These are phyloP conservation scores for Caenorhabditis latens DNA, from an alignment of 1,140 invertebrate species.

Conservation along the genomic window DNA sequence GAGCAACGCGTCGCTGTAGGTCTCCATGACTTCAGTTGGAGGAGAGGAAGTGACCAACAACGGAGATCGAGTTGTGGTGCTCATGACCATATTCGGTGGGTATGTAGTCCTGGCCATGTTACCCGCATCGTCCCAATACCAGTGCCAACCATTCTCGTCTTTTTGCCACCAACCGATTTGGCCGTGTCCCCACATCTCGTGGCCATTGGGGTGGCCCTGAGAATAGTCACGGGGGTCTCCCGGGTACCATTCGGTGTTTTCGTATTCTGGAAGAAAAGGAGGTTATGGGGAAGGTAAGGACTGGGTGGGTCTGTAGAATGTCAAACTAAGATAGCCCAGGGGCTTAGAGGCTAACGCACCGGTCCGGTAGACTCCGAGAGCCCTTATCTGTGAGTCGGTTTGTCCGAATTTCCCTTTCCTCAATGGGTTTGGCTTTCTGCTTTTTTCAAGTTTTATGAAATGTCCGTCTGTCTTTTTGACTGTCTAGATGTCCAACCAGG, in stretches of 20 bases:
- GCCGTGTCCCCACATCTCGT: conserved; percentile 41
- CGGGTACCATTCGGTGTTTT: background rate
- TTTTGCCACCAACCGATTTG: conserved; percentile 53
- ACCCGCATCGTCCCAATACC: conserved; percentile 12
- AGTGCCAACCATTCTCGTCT: conserved; percentile 24
- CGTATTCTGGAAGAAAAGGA: conserved; percentile 9
- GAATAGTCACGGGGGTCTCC: conserved; percentile 37
- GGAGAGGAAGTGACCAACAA: background rate
- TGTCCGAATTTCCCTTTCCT: too few relatives aligned
- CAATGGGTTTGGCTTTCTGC: too few relatives aligned
- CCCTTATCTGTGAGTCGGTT: too few relatives aligned
- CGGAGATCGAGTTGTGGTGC: background rate
- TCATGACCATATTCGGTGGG: too few relatives aligned
- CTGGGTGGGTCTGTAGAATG: too few relatives aligned
- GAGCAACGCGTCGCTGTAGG: conserved; percentile 20
- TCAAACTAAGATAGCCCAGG: too few relatives aligned
- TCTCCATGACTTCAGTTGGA: background rate
- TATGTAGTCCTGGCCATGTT: background rate
- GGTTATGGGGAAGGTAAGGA: too few relatives aligned
- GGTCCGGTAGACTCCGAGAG: too few relatives aligned
- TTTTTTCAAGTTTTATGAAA: too few relatives aligned
- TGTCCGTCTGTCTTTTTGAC: too few relatives aligned
- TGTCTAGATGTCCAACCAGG: too few relatives aligned
- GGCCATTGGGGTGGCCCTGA: conserved; percentile 16
- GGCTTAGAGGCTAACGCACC: too few relatives aligned